Percentiles rank a stretch among this genome's conserved stretches.
These are phyloP conservation scores for Austrolebias charrua DNA, from an alignment of 2,797 vertebrate genomes.

Conservation along the genomic window DNA sequence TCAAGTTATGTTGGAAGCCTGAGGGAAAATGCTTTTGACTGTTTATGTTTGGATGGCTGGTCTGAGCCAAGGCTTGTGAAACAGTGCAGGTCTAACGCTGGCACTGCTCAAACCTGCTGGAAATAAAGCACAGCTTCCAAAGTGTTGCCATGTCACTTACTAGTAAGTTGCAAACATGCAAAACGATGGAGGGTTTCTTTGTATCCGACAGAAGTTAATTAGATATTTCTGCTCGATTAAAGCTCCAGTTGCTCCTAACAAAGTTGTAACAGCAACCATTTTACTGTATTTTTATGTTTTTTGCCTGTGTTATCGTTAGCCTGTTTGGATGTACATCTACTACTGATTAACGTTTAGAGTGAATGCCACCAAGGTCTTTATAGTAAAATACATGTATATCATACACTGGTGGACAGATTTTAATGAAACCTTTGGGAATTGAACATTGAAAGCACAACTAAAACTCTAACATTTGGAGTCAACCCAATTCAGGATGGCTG, in stretches of 20 bases:
- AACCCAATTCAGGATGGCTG: too few species aligned
- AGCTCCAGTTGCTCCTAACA: slow-evolving; percentile 22
- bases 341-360: too few species aligned
- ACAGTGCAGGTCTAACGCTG: slow-evolving; percentile 31
- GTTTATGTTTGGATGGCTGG: slow-evolving; percentile 67
- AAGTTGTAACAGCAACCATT: too few species aligned
- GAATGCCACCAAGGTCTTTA: too few species aligned
- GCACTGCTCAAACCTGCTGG: slow-evolving; percentile 23
- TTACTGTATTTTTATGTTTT: too few species aligned
- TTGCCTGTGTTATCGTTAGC: too few species aligned
- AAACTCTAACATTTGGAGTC: too few species aligned
- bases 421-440: too few species aligned
- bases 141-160: slow-evolving; percentile 36
- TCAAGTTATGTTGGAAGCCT: slow-evolving; percentile 60
- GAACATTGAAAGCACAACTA: too few species aligned
- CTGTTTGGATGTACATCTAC: too few species aligned
- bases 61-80: slow-evolving; percentile 54
- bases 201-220: slow-evolving; percentile 41
- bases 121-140: slow-evolving; percentile 20
- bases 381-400: too few species aligned
- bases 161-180: slow-evolving; percentile 16
- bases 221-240: slow-evolving; percentile 24
- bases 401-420: too few species aligned
- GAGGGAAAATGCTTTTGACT: slow-evolving; percentile 51
- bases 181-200: slow-evolving; percentile 2